Percentiles rank a stretch among this genome's conserved stretches.
phyloP scores from a whole-genome alignment of 2,113 vertebrate species.

The Myanophis thanlyinensis region DNA sequence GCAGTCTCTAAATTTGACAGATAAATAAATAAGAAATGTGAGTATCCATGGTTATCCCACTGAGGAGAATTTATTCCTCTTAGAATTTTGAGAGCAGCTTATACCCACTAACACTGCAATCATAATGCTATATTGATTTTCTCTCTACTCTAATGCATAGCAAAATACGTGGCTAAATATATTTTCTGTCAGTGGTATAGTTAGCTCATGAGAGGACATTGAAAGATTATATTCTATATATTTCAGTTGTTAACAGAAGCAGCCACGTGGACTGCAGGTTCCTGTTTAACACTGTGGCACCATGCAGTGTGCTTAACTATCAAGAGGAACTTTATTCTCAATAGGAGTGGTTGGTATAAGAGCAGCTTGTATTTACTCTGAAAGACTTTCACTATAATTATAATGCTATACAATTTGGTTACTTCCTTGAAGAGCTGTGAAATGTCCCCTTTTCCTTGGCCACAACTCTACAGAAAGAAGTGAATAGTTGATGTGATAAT shows the following conservation, averaged over 20 bases:
- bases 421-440: conserved; percentile 19
- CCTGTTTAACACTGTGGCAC: neutral
- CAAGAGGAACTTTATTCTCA: conserved; percentile 14
- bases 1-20: neutral
- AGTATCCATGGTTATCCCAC: too few relatives aligned
- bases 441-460: neutral
- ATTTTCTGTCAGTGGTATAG: neutral
- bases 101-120: neutral
- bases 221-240: neutral
- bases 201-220: neutral
- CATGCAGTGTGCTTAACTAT: neutral
- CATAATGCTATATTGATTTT: neutral
- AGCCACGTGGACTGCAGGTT: neutral
- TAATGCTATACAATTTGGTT: conserved; percentile 23
- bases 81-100: neutral
- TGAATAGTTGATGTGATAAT: conserved; percentile 22
- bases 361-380: conserved; percentile 9
- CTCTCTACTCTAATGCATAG: neutral
- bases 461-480: conserved; percentile 13
- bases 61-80: neutral
- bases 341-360: conserved; percentile 7
- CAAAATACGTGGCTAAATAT: neutral
- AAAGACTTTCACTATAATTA: conserved; percentile 9
- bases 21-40: neutral
- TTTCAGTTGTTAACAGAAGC: neutral